Conservation (phyloP, 2,888 invertebrate species). For the Charanyca ferruginea region DNA sequence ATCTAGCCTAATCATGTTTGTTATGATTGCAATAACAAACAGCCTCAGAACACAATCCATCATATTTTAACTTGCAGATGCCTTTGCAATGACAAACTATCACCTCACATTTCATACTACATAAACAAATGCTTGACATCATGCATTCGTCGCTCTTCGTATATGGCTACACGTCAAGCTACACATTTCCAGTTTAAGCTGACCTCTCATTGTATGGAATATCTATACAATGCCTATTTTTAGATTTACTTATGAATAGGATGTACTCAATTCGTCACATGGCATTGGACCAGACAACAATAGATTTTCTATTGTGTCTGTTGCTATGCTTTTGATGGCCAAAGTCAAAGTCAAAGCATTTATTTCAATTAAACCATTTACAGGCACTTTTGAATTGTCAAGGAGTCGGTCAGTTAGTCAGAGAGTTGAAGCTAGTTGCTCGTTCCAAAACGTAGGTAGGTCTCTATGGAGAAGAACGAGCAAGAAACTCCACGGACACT, state of each 20-base stretch:
- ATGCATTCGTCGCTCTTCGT: conserved; percentile 1
- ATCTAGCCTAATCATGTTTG: background rate
- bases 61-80: conserved; percentile 6
- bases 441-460: no score
- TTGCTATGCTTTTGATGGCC: background rate
- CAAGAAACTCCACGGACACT: no score
- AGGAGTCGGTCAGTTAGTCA: no score
- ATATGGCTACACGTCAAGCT: no score
- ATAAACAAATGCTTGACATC: conserved; percentile 8
- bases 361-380: no score
- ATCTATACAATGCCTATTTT: no score
- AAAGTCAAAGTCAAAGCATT: no score
- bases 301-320: background rate
- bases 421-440: no score
- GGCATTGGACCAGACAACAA: conserved; percentile 28
- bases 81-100: conserved; percentile 4
- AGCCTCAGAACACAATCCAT: conserved; percentile 6
- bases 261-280: conserved; percentile 4
- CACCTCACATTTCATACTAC: conserved; percentile 11
- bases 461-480: no score
- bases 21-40: conserved; percentile 1
- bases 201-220: no score
- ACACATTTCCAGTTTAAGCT: no score
- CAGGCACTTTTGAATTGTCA: no score
- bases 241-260: conserved; percentile 12